Evolutionary conservation across 2,888 invertebrate genomes (phyloP).

Genomic region (Drosophila borealis): DNA sequence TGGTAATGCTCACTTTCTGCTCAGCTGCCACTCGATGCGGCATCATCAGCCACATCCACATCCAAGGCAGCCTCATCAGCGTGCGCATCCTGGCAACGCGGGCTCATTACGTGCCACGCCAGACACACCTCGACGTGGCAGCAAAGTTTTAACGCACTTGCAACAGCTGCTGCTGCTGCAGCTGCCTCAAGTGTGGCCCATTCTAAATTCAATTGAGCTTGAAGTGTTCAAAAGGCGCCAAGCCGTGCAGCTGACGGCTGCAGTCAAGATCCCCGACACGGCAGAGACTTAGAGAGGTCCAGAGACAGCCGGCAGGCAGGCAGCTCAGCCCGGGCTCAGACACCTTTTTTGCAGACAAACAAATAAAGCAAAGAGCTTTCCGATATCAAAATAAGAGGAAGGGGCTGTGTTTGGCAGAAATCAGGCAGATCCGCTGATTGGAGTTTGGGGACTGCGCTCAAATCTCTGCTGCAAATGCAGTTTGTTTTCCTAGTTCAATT

Average conservation of each 20-base stretch:
- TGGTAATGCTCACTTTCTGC: slow-evolving; percentile 40
- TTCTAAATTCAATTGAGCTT: slow-evolving; percentile 76
- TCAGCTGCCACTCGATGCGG: slow-evolving; percentile 31
- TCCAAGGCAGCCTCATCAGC: slow-evolving; percentile 9
- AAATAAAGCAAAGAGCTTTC: slow-evolving; percentile 5
- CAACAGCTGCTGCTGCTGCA: slow-evolving; percentile 35
- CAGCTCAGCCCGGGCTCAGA: slow-evolving; percentile 23
- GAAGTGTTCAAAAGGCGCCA: slow-evolving; percentile 69
- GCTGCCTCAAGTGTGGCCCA: slow-evolving; percentile 57
- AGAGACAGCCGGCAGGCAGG: background rate
- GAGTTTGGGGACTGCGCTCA: slow-evolving; percentile 34
- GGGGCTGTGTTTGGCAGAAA: background rate
- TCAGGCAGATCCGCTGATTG: slow-evolving; percentile 27
- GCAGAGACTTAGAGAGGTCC: background rate
- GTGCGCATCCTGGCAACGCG: slow-evolving; percentile 40
- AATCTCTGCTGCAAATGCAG: slow-evolving; percentile 32
- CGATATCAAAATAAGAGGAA: background rate
- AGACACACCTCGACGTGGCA: slow-evolving; percentile 16
- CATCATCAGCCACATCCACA: background rate
- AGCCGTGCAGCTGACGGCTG: slow-evolving; percentile 45
- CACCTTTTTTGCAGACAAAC: slow-evolving; percentile 28
- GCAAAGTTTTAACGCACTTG: slow-evolving; percentile 56
- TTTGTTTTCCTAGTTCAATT: slow-evolving; percentile 30
- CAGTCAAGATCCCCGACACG: slow-evolving; percentile 19
- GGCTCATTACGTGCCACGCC: slow-evolving; percentile 58